Evolutionary conservation across 2,113 vertebrate genomes (phyloP), one percentile per base, ranked within the genome.

Genomic region (Tringa solitaria): DNA sequence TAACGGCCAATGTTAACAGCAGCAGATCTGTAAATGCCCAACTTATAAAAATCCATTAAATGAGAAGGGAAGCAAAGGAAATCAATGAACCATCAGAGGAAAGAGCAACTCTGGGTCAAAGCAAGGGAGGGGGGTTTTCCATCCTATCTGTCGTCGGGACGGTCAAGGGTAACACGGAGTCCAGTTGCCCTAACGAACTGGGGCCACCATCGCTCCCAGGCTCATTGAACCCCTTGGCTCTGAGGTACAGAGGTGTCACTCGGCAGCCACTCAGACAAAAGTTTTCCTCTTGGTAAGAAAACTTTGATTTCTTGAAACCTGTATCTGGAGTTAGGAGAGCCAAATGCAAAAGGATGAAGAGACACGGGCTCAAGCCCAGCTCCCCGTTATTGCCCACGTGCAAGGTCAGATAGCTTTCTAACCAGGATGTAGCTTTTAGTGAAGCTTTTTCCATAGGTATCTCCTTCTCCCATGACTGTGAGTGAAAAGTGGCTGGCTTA

Each of bases 11-110:
- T 30, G 69, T 70, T 56, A 35, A 87, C 19, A 54, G 91, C 92
- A 88, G 88, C 87, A 89, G 60, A 81, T 89, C 91, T 87, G 93
- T 86, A 94, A 95, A 77, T 96, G 93, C 80, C 84, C 94, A 95
- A 37, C 74, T 91, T 91, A 87, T 41, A 91, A 81, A 92, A 94
- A 94, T 82, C 94, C 68, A 48, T n/a, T 82, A 77, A 94, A 67
- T 14, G 60, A 78, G 69, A 89, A 87, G 84, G 89, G 84, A 87
- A 94, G 87, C 50, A 84, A 61, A 90, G 68, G 80, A 46, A 78
- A 89, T 93, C 91, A 75, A 57, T 89, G 91, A 94, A 78, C 64
- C 89, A 35, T 32, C 51, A 68, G 70, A 90, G 56, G 61, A 48
- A 72, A 81, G 91, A 95, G 81, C 89, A 94, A 37, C 81, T 64